Evolutionary conservation across 2,113 vertebrate genomes (phyloP).

Genomic region (Pterocles orientalis): DNA sequence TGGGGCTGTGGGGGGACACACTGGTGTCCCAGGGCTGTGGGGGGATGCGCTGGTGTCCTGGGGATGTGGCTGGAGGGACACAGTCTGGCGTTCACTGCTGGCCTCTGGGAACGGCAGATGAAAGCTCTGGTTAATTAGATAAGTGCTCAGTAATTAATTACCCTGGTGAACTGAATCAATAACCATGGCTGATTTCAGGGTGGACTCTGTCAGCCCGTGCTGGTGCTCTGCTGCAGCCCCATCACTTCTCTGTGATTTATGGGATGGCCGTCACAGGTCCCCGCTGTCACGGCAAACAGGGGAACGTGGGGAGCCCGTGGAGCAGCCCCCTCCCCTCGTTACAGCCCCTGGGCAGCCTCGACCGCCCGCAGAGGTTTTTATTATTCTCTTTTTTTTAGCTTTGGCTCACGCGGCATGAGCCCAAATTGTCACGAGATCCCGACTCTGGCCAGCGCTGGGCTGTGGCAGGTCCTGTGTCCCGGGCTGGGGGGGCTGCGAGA

Average conservation of each 20-base stretch:
- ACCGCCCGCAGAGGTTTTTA: neutral
- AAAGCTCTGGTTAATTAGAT: slow-evolving; percentile 47
- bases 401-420: too few species aligned
- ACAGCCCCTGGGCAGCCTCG: neutral
- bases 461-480: too few species aligned
- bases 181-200: neutral
- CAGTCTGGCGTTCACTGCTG: neutral
- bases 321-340: neutral
- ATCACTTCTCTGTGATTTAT: neutral
- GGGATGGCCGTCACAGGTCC: neutral
- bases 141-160: slow-evolving; percentile 41
- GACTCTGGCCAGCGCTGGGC: too few species aligned
- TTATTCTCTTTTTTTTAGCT: neutral
- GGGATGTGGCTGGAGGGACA: too few species aligned
- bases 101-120: neutral
- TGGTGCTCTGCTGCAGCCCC: neutral
- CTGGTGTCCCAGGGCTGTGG: too few species aligned
- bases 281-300: neutral
- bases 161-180: slow-evolving; percentile 11
- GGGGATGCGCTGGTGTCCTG: too few species aligned
- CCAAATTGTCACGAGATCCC: too few species aligned
- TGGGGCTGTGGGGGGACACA: too few species aligned
- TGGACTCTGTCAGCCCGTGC: neutral
- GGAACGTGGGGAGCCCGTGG: neutral
- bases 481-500: too few species aligned